Percentiles rank a stretch among this genome's conserved stretches.
Evolutionary conservation across 53 echinoderm and acorn worm genomes (phyloP).

Genomic region (Holothuria scabra): DNA sequence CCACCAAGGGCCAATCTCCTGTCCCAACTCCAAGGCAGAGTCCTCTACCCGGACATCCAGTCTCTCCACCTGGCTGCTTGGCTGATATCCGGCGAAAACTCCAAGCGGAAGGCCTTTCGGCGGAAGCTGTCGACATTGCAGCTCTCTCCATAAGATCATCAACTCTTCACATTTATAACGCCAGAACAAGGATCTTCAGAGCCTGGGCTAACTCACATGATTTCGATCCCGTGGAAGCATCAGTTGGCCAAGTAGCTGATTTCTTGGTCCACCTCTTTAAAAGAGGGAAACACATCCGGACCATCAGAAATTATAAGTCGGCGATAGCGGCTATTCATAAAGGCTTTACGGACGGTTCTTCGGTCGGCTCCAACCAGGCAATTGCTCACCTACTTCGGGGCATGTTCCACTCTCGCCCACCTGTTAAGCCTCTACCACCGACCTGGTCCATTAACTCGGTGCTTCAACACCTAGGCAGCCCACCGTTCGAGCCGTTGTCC

Average conservation of each 20-base stretch:
- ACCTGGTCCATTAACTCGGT: not conserved
- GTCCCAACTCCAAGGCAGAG: not conserved
- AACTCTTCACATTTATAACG: not conserved
- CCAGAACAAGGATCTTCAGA: not conserved
- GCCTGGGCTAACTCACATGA: not conserved
- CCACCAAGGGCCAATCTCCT: no score
- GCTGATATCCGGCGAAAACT: no score
- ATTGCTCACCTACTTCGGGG: not conserved
- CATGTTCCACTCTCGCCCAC: not conserved
- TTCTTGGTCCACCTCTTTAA: not conserved
- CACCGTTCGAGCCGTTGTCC: not conserved
- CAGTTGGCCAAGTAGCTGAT: not conserved
- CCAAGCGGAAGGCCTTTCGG: slow-evolving; percentile 20
- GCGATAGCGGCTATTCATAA: not conserved
- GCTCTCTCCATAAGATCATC: slow-evolving; percentile 1
- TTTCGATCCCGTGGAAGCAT: not conserved
- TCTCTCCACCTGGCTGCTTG: no score
- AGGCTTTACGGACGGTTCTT: not conserved
- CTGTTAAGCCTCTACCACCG: not conserved
- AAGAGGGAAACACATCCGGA: not conserved
- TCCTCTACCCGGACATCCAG: no score
- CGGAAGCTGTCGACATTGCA: not conserved
- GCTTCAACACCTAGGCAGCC: not conserved
- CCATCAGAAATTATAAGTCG: not conserved
- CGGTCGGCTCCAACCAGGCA: not conserved